These are phyloP conservation scores for Eupithecia subumbrata DNA, from an alignment of 2,888 invertebrate genomes.

Conservation along the genomic window DNA sequence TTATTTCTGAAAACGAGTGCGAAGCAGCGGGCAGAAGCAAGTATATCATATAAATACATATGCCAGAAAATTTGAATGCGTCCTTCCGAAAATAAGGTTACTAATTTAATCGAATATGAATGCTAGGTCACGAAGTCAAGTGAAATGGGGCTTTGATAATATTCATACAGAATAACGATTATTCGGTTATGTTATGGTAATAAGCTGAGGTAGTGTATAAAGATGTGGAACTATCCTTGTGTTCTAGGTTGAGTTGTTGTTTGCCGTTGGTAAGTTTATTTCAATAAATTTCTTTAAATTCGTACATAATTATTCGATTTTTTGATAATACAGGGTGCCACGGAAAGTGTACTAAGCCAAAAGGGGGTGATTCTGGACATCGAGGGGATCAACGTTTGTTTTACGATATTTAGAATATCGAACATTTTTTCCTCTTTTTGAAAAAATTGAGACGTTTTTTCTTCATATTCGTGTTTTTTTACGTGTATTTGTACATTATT, in stretches of 20 bases:
- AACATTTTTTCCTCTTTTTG: too few species aligned
- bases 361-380: too few species aligned
- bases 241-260: conserved; percentile 2
- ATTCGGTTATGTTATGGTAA: conserved; percentile 2
- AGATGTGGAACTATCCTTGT: conserved; percentile 1
- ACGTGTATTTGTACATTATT: too few species aligned
- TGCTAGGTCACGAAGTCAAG: conserved; percentile 13
- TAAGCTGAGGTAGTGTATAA: conserved; percentile 17
- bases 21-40: background rate
- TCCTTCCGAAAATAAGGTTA: background rate
- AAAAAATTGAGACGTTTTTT: too few species aligned
- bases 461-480: too few species aligned
- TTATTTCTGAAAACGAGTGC: background rate
- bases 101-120: conserved; percentile 16
- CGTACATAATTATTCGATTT: background rate
- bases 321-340: too few species aligned
- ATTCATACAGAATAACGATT: conserved; percentile 7
- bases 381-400: too few species aligned
- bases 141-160: conserved; percentile 4
- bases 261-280: conserved; percentile 11
- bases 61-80: background rate
- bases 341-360: too few species aligned
- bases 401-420: too few species aligned
- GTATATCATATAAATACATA: background rate
- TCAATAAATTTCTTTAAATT: background rate